These are phyloP conservation scores for Bombus soroeensis DNA, from an alignment of 1,140 invertebrate genomes.

Conservation along the genomic window DNA sequence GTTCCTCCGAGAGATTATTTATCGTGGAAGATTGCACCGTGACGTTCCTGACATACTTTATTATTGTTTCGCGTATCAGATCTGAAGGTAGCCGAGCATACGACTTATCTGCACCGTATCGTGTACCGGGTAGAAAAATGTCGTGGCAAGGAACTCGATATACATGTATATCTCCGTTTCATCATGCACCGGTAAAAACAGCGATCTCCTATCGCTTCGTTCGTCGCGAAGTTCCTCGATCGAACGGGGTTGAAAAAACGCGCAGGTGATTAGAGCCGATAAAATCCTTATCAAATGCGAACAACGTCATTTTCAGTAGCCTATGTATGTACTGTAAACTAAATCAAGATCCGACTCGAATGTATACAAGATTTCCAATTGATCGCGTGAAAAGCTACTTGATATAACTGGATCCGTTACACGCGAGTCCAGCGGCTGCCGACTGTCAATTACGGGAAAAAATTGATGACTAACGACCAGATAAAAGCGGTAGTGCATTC, in stretches of 20 bases:
- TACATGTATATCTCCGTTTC: conserved; percentile 1
- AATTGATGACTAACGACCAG: conserved; percentile 29
- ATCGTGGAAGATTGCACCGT: not conserved
- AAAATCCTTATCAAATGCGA: not conserved
- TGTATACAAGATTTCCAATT: not conserved
- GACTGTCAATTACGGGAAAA: not conserved
- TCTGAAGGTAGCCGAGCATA: not conserved
- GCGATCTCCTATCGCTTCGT: not conserved
- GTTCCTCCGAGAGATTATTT: not conserved
- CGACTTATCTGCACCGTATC: conserved; percentile 4
- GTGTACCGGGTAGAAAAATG: not conserved
- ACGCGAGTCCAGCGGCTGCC: not conserved
- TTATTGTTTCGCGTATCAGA: conserved; percentile 24
- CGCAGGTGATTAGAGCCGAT: not conserved
- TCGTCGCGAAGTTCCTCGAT: not conserved
- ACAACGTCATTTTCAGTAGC: not conserved
- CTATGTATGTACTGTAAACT: not conserved
- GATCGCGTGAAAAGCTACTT: not conserved
- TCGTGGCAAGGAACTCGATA: not conserved
- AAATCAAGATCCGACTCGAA: not conserved
- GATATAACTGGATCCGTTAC: conserved; percentile 4
- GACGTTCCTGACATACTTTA: conserved; percentile 20
- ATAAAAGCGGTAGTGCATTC: conserved; percentile 1
- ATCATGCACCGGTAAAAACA: not conserved
- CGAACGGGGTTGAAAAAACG: not conserved